Percentiles rank a stretch among this genome's conserved stretches.
Evolutionary conservation across 1,140 invertebrate genomes (phyloP).

Genomic region (Mylabris phalerata): DNA sequence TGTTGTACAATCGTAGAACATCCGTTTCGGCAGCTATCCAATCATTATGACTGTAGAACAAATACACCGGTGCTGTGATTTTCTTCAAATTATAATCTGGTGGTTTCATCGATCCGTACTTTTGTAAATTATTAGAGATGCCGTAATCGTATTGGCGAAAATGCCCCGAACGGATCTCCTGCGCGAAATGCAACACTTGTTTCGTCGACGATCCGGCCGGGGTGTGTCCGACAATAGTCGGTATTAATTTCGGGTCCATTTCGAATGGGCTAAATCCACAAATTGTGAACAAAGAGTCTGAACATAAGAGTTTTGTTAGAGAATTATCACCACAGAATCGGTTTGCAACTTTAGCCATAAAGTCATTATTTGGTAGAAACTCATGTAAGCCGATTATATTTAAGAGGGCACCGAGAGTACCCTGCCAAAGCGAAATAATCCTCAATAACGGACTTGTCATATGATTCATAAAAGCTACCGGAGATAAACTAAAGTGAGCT

Average conservation of each 20-base stretch:
- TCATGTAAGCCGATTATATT: slow-evolving; percentile 2
- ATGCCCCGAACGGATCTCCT: slow-evolving; percentile 49
- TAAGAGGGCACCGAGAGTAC: slow-evolving; percentile 7
- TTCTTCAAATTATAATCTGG: slow-evolving; percentile 49
- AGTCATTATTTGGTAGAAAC: slow-evolving; percentile 31
- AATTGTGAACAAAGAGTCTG: slow-evolving; percentile 51
- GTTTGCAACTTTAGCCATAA: slow-evolving; percentile 40
- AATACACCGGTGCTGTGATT: slow-evolving; percentile 49
- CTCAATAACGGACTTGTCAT: slow-evolving; percentile 45
- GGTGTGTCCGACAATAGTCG: slow-evolving; percentile 68
- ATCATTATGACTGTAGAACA: slow-evolving; percentile 49
- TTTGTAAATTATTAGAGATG: slow-evolving; percentile 24
- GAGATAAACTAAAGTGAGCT: slow-evolving; percentile 49
- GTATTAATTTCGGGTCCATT: slow-evolving; percentile 55
- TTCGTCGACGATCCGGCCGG: slow-evolving; percentile 77
- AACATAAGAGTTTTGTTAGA: slow-evolving; percentile 46
- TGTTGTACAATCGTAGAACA: slow-evolving; percentile 33
- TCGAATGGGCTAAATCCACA: slow-evolving; percentile 49
- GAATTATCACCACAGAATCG: slow-evolving; percentile 44
- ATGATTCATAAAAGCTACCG: slow-evolving; percentile 49
- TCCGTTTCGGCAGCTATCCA: slow-evolving; percentile 33
- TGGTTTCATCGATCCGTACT: slow-evolving; percentile 31
- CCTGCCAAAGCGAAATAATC: slow-evolving; percentile 21
- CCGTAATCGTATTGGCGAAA: slow-evolving; percentile 54
- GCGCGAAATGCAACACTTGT: slow-evolving; percentile 66